A percentile compares a stretch with the other conserved stretches of the same genome.
Evolutionary conservation across 2,113 vertebrate genomes (phyloP).

Genomic region (Penelope pileata): DNA sequence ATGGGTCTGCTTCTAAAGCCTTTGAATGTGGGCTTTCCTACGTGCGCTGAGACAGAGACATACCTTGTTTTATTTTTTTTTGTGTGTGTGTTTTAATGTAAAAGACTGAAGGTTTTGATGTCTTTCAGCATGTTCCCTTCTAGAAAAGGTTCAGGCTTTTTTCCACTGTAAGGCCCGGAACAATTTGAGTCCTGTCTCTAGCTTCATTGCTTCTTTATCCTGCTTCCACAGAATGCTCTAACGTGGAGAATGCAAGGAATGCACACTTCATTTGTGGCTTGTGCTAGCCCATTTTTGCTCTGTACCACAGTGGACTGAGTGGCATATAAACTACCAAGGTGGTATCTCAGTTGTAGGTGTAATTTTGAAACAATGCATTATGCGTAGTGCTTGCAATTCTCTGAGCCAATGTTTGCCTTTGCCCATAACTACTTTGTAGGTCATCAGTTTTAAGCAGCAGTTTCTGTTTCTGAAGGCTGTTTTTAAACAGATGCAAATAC

Average conservation of each 20-base stretch:
- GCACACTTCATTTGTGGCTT: not conserved
- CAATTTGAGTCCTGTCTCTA: not conserved
- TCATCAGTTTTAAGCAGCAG: not conserved
- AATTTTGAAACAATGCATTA: not conserved
- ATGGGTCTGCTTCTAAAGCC: not conserved
- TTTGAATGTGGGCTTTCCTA: not conserved
- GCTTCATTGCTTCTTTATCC: not conserved
- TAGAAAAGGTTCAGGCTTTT: not conserved
- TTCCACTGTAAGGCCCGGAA: not conserved
- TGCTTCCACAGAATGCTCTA: not conserved
- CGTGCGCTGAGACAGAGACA: not conserved
- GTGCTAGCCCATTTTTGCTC: not conserved
- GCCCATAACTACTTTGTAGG: not conserved
- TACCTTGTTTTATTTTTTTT: not conserved
- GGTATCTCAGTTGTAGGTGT: not conserved
- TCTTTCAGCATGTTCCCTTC: not conserved
- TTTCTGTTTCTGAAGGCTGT: not conserved
- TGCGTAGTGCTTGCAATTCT: not conserved
- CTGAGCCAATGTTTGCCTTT: not conserved
- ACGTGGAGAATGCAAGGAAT: fast-evolving
- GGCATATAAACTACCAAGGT: not conserved
- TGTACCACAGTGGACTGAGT: not conserved
- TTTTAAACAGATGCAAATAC: not conserved
- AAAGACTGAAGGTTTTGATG: not conserved
- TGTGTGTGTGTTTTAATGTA: not conserved